Evolutionary conservation across 2,113 vertebrate species (phyloP).

Genomic region (Anarhynchus alexandrinus): DNA sequence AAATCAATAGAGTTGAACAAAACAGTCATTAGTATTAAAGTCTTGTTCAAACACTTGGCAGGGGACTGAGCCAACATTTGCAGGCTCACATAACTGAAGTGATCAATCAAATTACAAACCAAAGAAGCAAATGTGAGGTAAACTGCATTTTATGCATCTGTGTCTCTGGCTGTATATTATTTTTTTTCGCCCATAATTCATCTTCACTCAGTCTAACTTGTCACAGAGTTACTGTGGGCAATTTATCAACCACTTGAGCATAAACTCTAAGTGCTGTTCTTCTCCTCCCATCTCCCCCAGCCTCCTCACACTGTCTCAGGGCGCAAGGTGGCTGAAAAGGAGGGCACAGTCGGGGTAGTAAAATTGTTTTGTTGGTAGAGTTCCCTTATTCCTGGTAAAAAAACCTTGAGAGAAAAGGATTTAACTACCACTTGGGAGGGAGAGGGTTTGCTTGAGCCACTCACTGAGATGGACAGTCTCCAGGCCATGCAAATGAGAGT

Average conservation of each 20-base stretch:
- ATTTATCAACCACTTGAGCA: constrained; percentile 40
- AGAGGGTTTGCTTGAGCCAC: not conserved
- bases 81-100: constrained; percentile 18
- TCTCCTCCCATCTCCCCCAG: not conserved
- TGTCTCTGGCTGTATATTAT: not conserved
- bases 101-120: constrained; percentile 56
- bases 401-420: not conserved
- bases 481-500: not conserved
- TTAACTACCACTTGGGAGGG: not conserved
- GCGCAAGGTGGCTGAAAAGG: not conserved
- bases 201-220: constrained; percentile 25
- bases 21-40: constrained; percentile 49
- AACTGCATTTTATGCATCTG: constrained; percentile 39
- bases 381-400: not conserved
- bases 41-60: constrained; percentile 44
- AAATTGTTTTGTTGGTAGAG: not conserved
- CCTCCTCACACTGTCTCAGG: not conserved
- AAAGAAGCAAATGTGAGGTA: constrained; percentile 34
- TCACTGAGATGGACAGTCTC: not conserved
- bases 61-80: constrained; percentile 23
- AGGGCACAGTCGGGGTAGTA: not conserved
- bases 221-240: not conserved
- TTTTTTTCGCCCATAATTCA: constrained; percentile 13
- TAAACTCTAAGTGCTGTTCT: not conserved
- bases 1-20: constrained; percentile 48